These are phyloP conservation scores for Eupithecia subfuscata DNA, from an alignment of 2,888 invertebrate species.

Conservation along the genomic window DNA sequence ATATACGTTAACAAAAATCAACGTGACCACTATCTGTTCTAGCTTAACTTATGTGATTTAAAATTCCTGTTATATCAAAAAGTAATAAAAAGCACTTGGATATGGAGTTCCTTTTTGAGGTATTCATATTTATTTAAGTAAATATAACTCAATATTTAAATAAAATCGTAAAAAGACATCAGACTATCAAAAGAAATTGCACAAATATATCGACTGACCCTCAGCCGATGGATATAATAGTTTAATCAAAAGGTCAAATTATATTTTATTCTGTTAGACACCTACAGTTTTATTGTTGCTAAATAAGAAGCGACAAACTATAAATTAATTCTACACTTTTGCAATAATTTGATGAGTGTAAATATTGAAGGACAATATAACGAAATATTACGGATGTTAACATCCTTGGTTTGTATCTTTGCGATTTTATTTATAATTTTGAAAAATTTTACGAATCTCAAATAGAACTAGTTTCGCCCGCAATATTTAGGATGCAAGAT, in stretches of 20 bases:
- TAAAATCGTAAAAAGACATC: not conserved
- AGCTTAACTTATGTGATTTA: too few species aligned
- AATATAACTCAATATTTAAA: not conserved
- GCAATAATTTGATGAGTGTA: constrained; percentile 23
- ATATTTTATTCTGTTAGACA: constrained; percentile 34
- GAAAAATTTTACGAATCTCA: not conserved
- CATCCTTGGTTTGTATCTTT: not conserved
- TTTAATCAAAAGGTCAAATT: constrained; percentile 35
- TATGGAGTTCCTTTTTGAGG: too few species aligned
- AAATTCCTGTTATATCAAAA: too few species aligned
- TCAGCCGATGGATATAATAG: constrained; percentile 19
- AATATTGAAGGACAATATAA: constrained; percentile 20
- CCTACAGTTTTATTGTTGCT: constrained; percentile 39
- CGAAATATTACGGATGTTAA: constrained; percentile 21
- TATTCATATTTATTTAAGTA: too few species aligned
- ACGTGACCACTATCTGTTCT: too few species aligned
- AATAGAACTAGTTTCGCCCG: not conserved
- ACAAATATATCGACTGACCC: constrained; percentile 25
- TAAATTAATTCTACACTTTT: constrained; percentile 26
- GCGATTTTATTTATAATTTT: not conserved
- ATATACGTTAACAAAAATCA: too few species aligned
- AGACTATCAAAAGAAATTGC: constrained; percentile 18
- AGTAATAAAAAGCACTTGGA: too few species aligned
- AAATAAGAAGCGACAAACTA: constrained; percentile 31
- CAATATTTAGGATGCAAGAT: not conserved